Conservation (phyloP, 2,797 vertebrate genomes). For the Neosalanx taihuensis region DNA sequence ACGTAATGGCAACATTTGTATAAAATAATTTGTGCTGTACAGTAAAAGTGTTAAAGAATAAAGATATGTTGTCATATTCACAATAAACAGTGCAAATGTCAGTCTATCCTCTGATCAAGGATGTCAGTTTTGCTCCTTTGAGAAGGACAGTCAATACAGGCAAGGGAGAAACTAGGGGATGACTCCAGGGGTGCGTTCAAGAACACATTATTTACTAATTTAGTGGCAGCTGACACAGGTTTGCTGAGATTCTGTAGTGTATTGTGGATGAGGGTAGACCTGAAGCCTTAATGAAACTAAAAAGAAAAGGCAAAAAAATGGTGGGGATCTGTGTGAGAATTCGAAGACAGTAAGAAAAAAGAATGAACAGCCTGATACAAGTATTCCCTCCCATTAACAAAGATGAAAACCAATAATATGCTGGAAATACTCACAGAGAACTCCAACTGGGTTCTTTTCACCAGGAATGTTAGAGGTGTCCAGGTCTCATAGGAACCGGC, state of each 20-base stretch:
- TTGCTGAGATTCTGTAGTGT: constrained; percentile 46
- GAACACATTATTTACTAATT: constrained; percentile 38
- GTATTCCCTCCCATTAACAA: background rate
- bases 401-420: background rate
- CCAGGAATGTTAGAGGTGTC: constrained; percentile 37
- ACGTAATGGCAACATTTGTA: too few species aligned
- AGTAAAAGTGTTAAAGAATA: too few species aligned
- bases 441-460: background rate
- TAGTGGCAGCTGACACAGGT: constrained; percentile 42
- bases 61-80: too few species aligned
- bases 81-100: too few species aligned
- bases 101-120: too few species aligned
- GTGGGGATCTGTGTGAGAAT: background rate
- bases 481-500: constrained; percentile 11
- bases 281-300: constrained; percentile 27
- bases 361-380: background rate
- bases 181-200: constrained; percentile 44
- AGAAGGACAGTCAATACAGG: background rate
- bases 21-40: too few species aligned
- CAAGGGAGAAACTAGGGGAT: constrained; percentile 35
- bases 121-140: background rate
- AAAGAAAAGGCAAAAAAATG: constrained; percentile 5
- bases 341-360: constrained; percentile 1
- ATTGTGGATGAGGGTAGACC: constrained; percentile 27
- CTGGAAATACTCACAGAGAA: background rate